These are phyloP conservation scores for Rhinatrema bivittatum DNA, from an alignment of 2,797 vertebrate species.

Conservation along the genomic window DNA sequence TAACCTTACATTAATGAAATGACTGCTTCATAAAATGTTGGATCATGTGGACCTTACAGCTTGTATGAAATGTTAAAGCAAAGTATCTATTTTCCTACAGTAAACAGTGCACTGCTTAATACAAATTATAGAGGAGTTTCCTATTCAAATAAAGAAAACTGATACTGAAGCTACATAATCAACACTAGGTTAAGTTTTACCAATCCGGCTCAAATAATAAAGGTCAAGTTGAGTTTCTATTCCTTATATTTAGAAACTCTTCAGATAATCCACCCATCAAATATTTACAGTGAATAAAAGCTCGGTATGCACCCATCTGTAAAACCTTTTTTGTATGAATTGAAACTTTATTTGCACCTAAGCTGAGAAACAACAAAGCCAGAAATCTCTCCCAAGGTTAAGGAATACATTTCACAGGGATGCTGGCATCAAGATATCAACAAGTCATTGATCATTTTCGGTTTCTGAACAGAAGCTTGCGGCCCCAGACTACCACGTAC, in stretches of 20 bases:
- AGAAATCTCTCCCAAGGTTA: too few species aligned
- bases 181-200: conserved; percentile 11
- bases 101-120: conserved; percentile 33
- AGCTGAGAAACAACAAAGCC: too few species aligned
- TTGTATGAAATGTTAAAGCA: conserved; percentile 31
- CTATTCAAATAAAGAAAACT: conserved; percentile 26
- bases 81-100: conserved; percentile 27
- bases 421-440: too few species aligned
- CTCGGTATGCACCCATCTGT: too few species aligned
- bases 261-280: conserved; percentile 16
- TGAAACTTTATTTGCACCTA: too few species aligned
- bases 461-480: too few species aligned
- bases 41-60: conserved; percentile 28
- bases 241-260: conserved; percentile 1
- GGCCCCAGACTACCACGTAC: too few species aligned
- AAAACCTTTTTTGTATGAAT: too few species aligned
- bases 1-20: conserved; percentile 26
- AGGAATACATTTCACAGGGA: too few species aligned
- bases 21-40: conserved; percentile 13
- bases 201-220: conserved; percentile 14
- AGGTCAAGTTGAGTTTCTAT: conserved; percentile 2
- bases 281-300: conserved; percentile 14
- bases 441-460: too few species aligned
- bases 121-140: conserved; percentile 24
- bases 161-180: conserved; percentile 20